These are phyloP conservation scores for Thaumatotibia leucotreta DNA, from an alignment of 1,140 invertebrate species.

Conservation along the genomic window DNA sequence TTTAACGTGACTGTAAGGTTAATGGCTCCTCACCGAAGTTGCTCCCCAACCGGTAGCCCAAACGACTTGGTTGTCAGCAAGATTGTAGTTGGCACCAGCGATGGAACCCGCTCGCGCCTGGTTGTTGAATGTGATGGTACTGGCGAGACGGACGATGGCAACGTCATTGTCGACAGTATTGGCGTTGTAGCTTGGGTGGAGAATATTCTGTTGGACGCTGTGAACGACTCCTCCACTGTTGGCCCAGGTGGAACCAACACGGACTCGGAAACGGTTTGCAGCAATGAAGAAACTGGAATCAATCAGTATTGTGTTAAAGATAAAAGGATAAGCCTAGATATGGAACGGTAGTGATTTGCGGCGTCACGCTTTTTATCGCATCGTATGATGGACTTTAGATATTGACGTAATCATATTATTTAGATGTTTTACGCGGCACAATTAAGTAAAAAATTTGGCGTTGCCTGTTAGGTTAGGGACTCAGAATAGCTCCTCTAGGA, in stretches of 20 bases:
- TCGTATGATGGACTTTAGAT: too few relatives aligned
- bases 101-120: slow-evolving; percentile 20
- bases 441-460: too few relatives aligned
- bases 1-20: too few relatives aligned
- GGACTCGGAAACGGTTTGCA: not conserved
- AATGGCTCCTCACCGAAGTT: slow-evolving; percentile 20
- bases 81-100: slow-evolving; percentile 32
- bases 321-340: too few relatives aligned
- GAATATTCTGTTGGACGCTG: slow-evolving; percentile 24
- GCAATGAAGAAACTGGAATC: not conserved
- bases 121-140: slow-evolving; percentile 46
- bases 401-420: too few relatives aligned
- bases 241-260: slow-evolving; percentile 19
- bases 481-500: too few relatives aligned
- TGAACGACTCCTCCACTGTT: slow-evolving; percentile 23
- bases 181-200: slow-evolving; percentile 75
- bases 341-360: too few relatives aligned
- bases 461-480: too few relatives aligned
- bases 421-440: too few relatives aligned
- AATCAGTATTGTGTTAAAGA: too few relatives aligned
- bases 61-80: slow-evolving; percentile 30
- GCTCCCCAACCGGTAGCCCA: slow-evolving; percentile 37
- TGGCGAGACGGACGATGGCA: slow-evolving; percentile 46
- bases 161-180: slow-evolving; percentile 79
- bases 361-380: too few relatives aligned